Base-by-base conservation (phyloP, 2,888 invertebrate genomes). In the Halictus ligatus region DNA sequence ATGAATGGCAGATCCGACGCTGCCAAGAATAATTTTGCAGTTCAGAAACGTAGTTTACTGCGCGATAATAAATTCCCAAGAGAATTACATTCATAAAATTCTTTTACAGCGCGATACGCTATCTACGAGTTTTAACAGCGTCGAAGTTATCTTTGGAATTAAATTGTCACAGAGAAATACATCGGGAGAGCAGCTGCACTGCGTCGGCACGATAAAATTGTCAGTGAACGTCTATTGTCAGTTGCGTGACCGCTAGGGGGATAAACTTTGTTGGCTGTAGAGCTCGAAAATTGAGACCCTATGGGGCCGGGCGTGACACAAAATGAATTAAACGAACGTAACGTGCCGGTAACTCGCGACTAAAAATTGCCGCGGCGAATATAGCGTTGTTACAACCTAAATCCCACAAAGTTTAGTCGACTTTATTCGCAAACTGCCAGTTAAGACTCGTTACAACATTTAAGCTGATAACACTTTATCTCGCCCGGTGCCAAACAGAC, bases 131-230 rank as follows among this genome's bases (percentile, higher is more conserved):
- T 72, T 72, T 72, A 72, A 46, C 46, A 8, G 25, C 72, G 46
- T 25, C 46, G 25, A 46, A 13, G 46, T 46, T 72, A 72, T 72
- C 46, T 46, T 72, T 25, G 72, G 46, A 72, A 72, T 72, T 46
- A 72, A 72, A 72, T 46, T 72, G 29, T 50, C 15, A 35, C 48
- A 7, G 29, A 35, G 21, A 2, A 21, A 29, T 13, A 7, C 25
- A 50, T 46, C 69, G 25, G 25, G 35, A 35, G 35, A 54, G 21
- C 21, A 25, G 35, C 54, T 69, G 18, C 48, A 21, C 10, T 69
- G 48, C 18, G 25, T 25, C n/a, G n/a, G 40, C 8, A 50, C 15
- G 78, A 71, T 71, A 46, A 72, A 78, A 72, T 78, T 58, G 58
- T 58, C 72, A 60, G 43, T 15, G 72, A 15, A 46, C 21, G 46